Conservation (phyloP, 2,888 invertebrate genomes). For the Ceraclea dissimilis region DNA sequence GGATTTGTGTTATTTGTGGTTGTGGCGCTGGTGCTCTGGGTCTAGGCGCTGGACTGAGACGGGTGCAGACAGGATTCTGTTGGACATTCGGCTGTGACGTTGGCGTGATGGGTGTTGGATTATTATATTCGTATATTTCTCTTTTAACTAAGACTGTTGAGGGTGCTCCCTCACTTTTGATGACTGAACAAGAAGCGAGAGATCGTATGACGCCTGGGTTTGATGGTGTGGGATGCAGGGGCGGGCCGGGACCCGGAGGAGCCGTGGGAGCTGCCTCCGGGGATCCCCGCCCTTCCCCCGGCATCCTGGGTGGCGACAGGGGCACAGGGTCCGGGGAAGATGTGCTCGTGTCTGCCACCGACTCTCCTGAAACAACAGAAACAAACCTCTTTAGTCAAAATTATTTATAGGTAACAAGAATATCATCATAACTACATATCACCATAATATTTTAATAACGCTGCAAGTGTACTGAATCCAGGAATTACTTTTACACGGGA, state of each 20-base stretch:
- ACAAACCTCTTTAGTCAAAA: background rate
- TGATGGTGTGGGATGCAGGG: constrained; percentile 34
- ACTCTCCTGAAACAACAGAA: constrained; percentile 60
- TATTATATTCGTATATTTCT: constrained; percentile 11
- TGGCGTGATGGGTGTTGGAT: constrained; percentile 26
- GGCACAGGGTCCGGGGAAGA: constrained; percentile 86
- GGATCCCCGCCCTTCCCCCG: constrained; percentile 57
- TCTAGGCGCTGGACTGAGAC: constrained; percentile 27
- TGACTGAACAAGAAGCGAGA: constrained; percentile 50
- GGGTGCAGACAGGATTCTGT: constrained; percentile 23
- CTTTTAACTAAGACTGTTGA: constrained; percentile 14
- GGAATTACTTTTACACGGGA: no score
- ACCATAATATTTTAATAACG: no score
- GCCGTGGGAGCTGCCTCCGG: constrained; percentile 50
- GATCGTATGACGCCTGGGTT: constrained; percentile 51
- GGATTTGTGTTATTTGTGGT: constrained; percentile 32
- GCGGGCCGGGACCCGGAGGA: constrained; percentile 37
- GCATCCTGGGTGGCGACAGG: constrained; percentile 77
- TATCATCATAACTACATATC: no score
- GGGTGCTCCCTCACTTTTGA: constrained; percentile 49
- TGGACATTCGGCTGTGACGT: constrained; percentile 30
- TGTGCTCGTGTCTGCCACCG: constrained; percentile 87
- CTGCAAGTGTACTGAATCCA: no score
- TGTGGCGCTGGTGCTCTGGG: constrained; percentile 38
- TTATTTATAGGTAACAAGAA: no score